Percentiles rank a stretch among this genome's conserved stretches.
phyloP scores from a whole-genome alignment of 2,113 vertebrate genomes.

The Fulmarus glacialis region DNA sequence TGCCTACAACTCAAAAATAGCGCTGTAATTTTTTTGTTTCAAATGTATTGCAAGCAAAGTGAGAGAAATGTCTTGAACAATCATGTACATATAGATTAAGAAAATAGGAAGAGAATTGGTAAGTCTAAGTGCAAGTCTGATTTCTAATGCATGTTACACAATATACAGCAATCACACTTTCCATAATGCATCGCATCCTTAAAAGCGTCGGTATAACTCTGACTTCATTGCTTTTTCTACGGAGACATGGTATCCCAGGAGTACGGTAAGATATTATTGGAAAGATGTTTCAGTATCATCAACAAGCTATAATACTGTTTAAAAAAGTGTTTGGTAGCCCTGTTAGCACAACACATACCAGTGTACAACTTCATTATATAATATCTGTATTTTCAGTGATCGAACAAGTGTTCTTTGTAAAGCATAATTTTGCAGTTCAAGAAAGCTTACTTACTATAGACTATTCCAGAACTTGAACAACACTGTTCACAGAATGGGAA shows the following conservation, averaged over 20 bases:
- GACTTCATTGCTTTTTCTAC: not conserved
- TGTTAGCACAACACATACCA: not conserved
- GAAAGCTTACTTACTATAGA: not conserved
- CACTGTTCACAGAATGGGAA: not conserved
- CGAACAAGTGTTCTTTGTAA: not conserved
- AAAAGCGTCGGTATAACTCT: not conserved
- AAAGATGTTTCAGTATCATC: not conserved
- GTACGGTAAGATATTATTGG: not conserved
- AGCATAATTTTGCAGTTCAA: not conserved
- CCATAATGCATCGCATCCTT: not conserved
- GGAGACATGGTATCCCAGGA: not conserved
- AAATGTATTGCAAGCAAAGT: not conserved
- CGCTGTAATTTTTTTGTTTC: not conserved
- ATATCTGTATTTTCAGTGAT: not conserved
- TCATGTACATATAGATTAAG: not conserved
- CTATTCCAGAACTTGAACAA: not conserved
- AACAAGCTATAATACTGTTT: not conserved
- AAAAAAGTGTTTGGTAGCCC: not conserved
- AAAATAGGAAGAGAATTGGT: not conserved
- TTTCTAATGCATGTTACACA: not conserved
- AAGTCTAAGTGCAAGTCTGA: not conserved
- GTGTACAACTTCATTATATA: not conserved
- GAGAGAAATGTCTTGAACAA: not conserved
- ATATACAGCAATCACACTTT: not conserved
- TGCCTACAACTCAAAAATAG: not conserved